Percentiles rank a stretch among this genome's conserved stretches.
Conservation (phyloP, 2,113 vertebrate species). For the Leuciscus idus region DNA sequence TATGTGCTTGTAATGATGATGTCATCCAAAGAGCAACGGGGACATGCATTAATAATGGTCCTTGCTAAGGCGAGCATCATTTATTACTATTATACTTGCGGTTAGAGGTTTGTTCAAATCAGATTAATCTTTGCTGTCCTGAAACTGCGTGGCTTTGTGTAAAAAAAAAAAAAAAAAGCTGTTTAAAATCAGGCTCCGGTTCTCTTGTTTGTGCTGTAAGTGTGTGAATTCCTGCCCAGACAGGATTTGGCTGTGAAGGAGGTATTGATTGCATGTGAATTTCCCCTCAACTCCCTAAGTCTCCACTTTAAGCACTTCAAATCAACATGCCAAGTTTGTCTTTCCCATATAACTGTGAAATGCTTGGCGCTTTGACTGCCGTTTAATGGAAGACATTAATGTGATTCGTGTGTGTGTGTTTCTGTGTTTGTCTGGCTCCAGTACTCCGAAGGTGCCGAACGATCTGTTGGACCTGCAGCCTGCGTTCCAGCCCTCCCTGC, state of each 20-base stretch:
- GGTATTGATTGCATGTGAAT: conserved; percentile 36
- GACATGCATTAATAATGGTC: neutral
- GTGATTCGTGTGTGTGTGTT: conserved; percentile 25
- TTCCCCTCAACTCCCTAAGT: neutral
- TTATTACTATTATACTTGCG: neutral
- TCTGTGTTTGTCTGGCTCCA: conserved; percentile 65
- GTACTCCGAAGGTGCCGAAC: conserved; percentile 89
- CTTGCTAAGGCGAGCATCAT: neutral
- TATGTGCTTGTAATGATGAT: conserved; percentile 11
- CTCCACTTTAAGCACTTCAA: conserved; percentile 32
- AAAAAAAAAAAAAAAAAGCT: neutral
- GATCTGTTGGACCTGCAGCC: conserved; percentile 95
- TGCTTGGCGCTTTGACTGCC: conserved; percentile 10
- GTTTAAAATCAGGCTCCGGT: neutral
- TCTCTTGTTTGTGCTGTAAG: neutral
- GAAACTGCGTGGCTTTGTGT: neutral
- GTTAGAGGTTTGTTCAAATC: neutral
- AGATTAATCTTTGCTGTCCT: neutral
- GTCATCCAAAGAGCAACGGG: neutral
- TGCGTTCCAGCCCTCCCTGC: conserved; percentile 86
- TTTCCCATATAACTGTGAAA: conserved; percentile 21
- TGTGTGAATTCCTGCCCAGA: conserved; percentile 29
- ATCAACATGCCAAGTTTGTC: conserved; percentile 31
- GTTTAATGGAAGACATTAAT: conserved; percentile 43
- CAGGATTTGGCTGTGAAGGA: conserved; percentile 31